These are phyloP conservation scores for Regulus satrapa DNA, from an alignment of 2,113 vertebrate species.

Conservation along the genomic window DNA sequence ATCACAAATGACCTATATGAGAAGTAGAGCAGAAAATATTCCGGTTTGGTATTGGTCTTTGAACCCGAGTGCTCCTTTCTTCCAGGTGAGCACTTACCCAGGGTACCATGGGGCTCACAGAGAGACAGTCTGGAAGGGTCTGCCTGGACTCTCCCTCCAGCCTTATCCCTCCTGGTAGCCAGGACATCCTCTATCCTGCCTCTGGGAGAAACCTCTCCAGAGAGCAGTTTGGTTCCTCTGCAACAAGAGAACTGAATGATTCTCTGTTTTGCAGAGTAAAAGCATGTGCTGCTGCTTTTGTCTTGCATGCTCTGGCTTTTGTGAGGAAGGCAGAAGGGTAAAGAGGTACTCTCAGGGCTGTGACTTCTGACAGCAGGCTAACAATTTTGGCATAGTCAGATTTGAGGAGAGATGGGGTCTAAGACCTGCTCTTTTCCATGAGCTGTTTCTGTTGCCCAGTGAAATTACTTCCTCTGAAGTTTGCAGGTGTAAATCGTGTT, in stretches of 20 bases:
- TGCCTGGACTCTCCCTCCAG: neutral
- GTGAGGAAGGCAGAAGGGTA: neutral
- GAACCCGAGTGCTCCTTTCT: neutral
- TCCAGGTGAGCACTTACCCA: neutral
- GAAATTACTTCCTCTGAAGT: neutral
- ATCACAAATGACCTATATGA: constrained; percentile 51
- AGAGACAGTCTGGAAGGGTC: neutral
- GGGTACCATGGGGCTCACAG: rapidly evolving
- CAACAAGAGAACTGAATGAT: neutral
- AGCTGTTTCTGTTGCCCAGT: neutral
- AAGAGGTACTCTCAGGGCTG: neutral
- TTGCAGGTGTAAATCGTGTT: neutral
- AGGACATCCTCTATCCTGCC: neutral
- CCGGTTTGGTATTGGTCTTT: neutral
- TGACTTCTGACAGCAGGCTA: neutral
- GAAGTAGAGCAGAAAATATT: constrained; percentile 53
- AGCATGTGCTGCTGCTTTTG: neutral
- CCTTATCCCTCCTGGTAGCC: neutral
- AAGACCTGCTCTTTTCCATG: neutral
- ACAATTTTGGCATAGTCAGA: neutral
- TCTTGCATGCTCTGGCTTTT: neutral
- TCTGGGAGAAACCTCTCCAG: neutral
- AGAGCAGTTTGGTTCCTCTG: neutral
- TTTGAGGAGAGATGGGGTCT: neutral
- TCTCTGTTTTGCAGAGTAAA: neutral